Evolutionary conservation across 1,140 invertebrate genomes (phyloP), one percentile per base, ranked within the genome.

Genomic region (Neodiprion fabricii): DNA sequence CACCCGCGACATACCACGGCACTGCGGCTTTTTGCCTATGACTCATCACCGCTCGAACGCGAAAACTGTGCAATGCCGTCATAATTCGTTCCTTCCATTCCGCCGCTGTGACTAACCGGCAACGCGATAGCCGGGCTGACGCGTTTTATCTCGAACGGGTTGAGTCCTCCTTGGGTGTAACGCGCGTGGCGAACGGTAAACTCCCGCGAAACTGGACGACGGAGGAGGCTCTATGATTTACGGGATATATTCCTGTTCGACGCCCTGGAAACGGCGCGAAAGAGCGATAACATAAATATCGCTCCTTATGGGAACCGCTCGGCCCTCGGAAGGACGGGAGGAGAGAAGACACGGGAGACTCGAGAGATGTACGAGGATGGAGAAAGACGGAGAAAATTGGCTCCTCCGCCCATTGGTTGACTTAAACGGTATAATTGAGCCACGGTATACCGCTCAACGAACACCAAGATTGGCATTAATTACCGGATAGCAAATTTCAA

Each of bases 361-460:
- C 28, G 28, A 40, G 28, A 40, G 28, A 40, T 40, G 28, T 40
- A 40, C 28, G 28, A 40, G 11, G 53, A 61, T 17, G 53, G 53
- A 61, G 53, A 61, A 61, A 61, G 53, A 61, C 53, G 53, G 53
- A 61, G 53, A 61, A 61, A 61, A 61, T 61, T 61, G 53, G 53
- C n/a, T 61, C 4, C 53, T 61, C 53, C 53, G 53, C 53, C 53
- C 53, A 61, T 61, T 14, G 53, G 11, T 61, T 61, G 11, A 61
- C 53, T 61, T 61, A 61, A 61, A 61, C 53, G 53, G 53, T 61
- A 61, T 61, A 61, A 61, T 61, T 61, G 53, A 61, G 53, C 53
- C 8, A 61, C 53, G n/a, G 53, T 40, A 5, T 61, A 61, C 53
- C 53, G 53, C 53, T 61, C 53, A 61, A 61, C 53, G 11, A 61